These are phyloP conservation scores for Enteromius mattozi DNA, from an alignment of 2,797 vertebrate genomes.

Conservation along the genomic window DNA sequence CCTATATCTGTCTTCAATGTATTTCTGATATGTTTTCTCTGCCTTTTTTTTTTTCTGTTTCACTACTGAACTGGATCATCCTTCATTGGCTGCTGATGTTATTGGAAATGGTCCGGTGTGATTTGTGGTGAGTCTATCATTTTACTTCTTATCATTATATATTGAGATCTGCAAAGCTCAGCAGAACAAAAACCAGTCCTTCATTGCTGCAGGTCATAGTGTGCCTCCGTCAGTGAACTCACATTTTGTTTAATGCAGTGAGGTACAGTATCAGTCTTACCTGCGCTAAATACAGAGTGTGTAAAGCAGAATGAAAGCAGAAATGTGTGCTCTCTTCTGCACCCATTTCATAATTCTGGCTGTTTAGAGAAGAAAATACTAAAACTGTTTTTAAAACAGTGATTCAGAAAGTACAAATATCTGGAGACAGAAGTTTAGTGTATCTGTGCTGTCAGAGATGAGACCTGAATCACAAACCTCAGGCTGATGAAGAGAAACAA, in stretches of 20 bases:
- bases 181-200: neutral
- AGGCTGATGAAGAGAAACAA: neutral
- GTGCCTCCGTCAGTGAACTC: neutral
- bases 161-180: neutral
- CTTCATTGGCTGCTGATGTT: conserved; percentile 37
- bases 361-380: neutral
- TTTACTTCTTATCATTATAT: conserved; percentile 24
- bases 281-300: neutral
- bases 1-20: neutral
- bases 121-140: conserved; percentile 56
- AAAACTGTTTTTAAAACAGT: neutral
- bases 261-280: neutral
- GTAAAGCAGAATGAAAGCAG: neutral
- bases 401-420: neutral
- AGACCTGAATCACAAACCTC: neutral
- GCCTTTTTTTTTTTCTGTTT: neutral
- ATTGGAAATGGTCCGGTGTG: conserved; percentile 11
- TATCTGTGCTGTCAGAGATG: neutral
- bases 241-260: neutral
- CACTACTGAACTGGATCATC: neutral
- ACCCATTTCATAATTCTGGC: neutral
- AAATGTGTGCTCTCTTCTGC: neutral
- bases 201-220: neutral
- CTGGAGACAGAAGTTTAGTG: neutral
- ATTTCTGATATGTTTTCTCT: conserved; percentile 21